These are phyloP conservation scores for Platycheirus albimanus DNA, from an alignment of 2,888 invertebrate genomes.

Conservation along the genomic window DNA sequence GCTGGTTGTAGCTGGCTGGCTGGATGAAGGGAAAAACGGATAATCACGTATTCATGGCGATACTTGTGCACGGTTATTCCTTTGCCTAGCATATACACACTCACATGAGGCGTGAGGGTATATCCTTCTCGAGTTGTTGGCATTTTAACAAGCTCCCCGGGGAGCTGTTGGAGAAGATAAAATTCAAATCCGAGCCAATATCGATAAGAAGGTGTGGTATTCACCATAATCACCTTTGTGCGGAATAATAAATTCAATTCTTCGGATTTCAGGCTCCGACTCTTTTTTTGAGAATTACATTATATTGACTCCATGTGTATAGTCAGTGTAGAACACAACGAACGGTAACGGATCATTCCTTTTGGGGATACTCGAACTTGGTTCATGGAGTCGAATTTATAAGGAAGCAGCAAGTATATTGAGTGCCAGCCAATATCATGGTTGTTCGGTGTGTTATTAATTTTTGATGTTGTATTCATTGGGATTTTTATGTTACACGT, in stretches of 20 bases:
- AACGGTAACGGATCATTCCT: constrained; percentile 31
- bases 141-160: constrained; percentile 74
- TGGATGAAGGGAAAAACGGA: constrained; percentile 25
- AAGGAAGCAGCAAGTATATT: constrained; percentile 30
- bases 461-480: constrained; percentile 71
- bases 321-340: background rate
- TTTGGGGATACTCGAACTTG: constrained; percentile 43
- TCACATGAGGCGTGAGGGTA: constrained; percentile 41
- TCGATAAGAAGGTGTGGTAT: constrained; percentile 75
- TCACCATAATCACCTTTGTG: constrained; percentile 74
- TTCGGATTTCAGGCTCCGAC: constrained; percentile 68
- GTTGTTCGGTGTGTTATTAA: constrained; percentile 52
- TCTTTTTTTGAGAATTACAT: constrained; percentile 14
- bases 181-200: constrained; percentile 74
- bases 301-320: constrained; percentile 10
- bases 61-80: constrained; percentile 40
- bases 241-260: constrained; percentile 74
- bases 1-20: background rate
- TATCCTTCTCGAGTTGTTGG: constrained; percentile 71
- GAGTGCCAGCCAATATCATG: constrained; percentile 60
- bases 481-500: constrained; percentile 69
- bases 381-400: constrained; percentile 22
- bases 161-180: constrained; percentile 70
- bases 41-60: constrained; percentile 73
- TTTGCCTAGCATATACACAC: constrained; percentile 34